Base-by-base conservation (phyloP, 2,888 invertebrate genomes). In the Philaethria dido region DNA sequence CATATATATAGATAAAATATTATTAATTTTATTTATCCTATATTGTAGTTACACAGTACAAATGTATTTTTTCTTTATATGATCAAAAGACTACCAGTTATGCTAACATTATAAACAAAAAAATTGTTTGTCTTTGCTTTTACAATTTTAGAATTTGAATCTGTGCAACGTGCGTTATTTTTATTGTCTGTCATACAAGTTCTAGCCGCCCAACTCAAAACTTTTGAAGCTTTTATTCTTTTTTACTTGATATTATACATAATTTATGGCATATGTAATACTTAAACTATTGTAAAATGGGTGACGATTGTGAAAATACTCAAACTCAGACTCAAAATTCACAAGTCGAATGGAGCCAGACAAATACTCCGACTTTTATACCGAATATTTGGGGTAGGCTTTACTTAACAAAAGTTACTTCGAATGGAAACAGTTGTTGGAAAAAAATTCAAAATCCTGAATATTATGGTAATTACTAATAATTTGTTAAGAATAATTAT, bases 331-430 rank as follows among this genome's bases (percentile, higher is more conserved):
- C 93, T 0, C 93, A 92, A 74, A 88, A 85, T 66, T 92, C 92
- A 0, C 88, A 91, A 76, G 77, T 89, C 16, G 92, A 93, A 60
- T 93, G 89, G 92, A 91, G 88, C 78, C 92, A 91, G 74, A 80
- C 81, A 22, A 86, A 82, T 63, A 85, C 87, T 69, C 88, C 88
- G 69, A 77, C 85, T 61, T 81, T 74, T 68, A 91, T 91, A 73
- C 89, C 93, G 25, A 84, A 78, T 67, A 91, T 92, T 76, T 94
- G 94, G 94, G 94, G 94, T 54, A 84, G 93, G 75, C 78, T 94
- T 47, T 93, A 93, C 75, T 86, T 88, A 0, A 89, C 86, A 0
- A 88, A 89, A 75, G 74, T 81, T n/a, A 79, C 84, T 61, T 45
- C 77, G 39, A 78, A 75, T 64, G 86, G 84, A 16, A 84, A 81